Evolutionary conservation across 1,140 invertebrate genomes (phyloP), one percentile per base, ranked within the genome.

Genomic region (Meloidogyne exigua): DNA sequence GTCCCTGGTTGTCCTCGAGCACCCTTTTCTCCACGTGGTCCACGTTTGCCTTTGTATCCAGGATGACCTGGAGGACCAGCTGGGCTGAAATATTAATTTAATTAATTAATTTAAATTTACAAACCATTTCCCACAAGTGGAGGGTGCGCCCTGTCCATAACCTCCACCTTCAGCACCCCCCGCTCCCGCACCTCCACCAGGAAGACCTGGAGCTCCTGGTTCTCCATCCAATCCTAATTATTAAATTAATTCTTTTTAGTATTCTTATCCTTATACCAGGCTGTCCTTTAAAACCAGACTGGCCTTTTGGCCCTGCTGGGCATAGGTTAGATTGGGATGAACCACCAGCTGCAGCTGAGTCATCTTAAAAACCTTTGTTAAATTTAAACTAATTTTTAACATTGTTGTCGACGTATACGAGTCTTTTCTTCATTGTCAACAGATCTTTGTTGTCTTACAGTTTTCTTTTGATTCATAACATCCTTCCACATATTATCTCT

Each of bases 401-500:
- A 80, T 76, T 80, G 80, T 76, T 80, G 80, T n/a, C 76, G 69
- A 10, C 70, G 72, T 18, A 64, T 23, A n/a, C 73, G 79, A 9
- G 13, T 36, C 23, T 72, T 28, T 11, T 64, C 23, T 23, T 39
- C 65, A 15, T 25, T 10, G 42, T 67, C 42, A 62, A 21, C 64
- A 64, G 72, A 49, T 15, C 77, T 66, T 7, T 23, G 67, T 36
- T 68, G 63, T 25, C 77, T 57, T 21, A 63, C 81, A 15, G 69
- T 70, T 28, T 76, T 68, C 13, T 62, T 44, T 65, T 81, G 69
- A n/a, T 64, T 32, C 80, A 81, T 81, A 13, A 81, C 21, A 39
- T 81, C 80, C 28, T 72, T 70, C 80, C 80, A 81, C 80, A 81
- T 82, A 1, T 36, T 66, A 64, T 81, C 82, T 26, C 72, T 64